Evolutionary conservation across 2,797 vertebrate genomes (phyloP).

Genomic region (Schizopygopsis malacanthus): DNA sequence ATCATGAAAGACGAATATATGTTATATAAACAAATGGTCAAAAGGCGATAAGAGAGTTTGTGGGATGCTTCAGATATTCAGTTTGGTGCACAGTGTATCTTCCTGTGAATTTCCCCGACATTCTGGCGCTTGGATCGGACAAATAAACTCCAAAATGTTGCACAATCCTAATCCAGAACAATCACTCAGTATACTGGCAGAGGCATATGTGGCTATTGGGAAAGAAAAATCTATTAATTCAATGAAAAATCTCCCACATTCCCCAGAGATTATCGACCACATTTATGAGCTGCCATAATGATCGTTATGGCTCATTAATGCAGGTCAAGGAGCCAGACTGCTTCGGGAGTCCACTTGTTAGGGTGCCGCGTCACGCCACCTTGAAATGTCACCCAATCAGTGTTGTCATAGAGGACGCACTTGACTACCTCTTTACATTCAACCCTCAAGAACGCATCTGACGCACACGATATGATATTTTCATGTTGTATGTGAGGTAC

Average conservation of each 20-base stretch:
- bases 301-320: background rate
- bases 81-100: background rate
- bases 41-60: background rate
- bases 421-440: background rate
- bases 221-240: background rate
- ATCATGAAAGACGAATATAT: background rate
- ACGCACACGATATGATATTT: background rate
- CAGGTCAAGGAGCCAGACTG: background rate
- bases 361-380: background rate
- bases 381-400: constrained; percentile 22
- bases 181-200: background rate
- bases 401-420: background rate
- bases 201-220: background rate
- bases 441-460: background rate
- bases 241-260: background rate
- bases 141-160: background rate
- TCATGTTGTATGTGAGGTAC: background rate
- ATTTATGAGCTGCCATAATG: background rate
- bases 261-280: background rate
- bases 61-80: background rate
- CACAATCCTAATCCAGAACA: background rate
- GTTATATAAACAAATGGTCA: background rate
- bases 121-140: background rate
- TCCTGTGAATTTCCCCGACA: background rate
- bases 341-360: background rate